Evolutionary conservation across 2,797 vertebrate species (phyloP).

Genomic region (Phalanger gymnotis): DNA sequence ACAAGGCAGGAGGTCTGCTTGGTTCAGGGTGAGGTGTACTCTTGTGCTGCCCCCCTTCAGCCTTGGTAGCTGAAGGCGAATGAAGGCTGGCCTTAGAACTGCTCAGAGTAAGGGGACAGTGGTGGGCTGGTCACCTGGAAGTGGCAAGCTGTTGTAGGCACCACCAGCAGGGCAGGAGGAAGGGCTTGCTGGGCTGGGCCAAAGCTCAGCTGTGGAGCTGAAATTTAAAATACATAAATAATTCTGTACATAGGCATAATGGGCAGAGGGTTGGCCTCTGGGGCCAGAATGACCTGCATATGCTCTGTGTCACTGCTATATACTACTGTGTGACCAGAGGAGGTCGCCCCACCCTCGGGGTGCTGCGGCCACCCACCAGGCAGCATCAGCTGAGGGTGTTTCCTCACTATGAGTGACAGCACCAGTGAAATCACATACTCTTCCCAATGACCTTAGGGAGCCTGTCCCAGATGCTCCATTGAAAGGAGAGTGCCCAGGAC

Average conservation of each 20-base stretch:
- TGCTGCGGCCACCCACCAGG: not conserved
- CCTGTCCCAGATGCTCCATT: not conserved
- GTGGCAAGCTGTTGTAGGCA: not conserved
- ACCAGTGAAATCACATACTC: not conserved
- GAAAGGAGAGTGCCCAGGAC: not conserved
- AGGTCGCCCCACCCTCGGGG: not conserved
- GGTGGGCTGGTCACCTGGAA: not conserved
- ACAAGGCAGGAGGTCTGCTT: no score
- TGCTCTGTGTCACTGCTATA: no score
- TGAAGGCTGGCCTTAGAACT: not conserved
- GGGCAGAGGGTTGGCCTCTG: not conserved
- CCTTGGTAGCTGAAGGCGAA: not conserved
- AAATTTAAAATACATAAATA: no score
- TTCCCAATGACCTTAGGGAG: not conserved
- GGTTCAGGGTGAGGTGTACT: not conserved
- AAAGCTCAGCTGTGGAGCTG: not conserved
- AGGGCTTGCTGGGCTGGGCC: not conserved
- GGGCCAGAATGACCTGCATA: not conserved
- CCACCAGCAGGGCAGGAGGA: not conserved
- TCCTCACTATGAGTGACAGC: not conserved
- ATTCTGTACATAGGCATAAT: rapidly evolving
- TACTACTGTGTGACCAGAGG: no score
- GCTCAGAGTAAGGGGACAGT: not conserved
- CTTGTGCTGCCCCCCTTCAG: not conserved
- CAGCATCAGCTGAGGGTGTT: not conserved